Evolutionary conservation across 2,797 vertebrate genomes (phyloP).

Genomic region (Otolemur crassicaudatus): DNA sequence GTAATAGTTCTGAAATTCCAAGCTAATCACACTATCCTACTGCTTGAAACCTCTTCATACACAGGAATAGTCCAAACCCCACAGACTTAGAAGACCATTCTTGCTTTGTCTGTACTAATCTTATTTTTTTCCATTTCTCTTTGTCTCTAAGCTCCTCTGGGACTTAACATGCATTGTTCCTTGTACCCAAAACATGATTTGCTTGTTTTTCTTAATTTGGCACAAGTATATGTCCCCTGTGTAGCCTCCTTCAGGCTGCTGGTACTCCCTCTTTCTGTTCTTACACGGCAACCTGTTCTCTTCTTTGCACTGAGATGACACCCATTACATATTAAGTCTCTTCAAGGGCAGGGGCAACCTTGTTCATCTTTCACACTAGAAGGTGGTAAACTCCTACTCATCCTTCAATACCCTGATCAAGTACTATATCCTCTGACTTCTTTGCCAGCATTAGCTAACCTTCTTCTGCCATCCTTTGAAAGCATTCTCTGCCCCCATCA

Average conservation of each 20-base stretch:
- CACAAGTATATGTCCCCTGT: constrained; percentile 12
- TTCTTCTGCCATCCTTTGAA: not conserved
- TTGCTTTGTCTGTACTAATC: constrained; percentile 22
- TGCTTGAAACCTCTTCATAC: not conserved
- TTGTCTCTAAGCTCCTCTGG: not conserved
- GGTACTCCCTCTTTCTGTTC: not conserved
- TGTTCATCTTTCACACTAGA: not conserved
- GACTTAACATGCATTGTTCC: not conserved
- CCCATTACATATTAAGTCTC: constrained; percentile 1
- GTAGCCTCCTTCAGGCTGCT: not conserved
- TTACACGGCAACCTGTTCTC: not conserved
- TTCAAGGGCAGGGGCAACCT: not conserved
- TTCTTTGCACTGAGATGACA: constrained; percentile 5
- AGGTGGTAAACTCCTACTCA: not conserved
- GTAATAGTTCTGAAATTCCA: constrained; percentile 9
- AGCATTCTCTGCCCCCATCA: not conserved
- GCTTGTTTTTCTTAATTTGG: constrained; percentile 37
- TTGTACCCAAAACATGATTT: constrained; percentile 28
- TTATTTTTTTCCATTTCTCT: not conserved
- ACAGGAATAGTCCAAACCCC: not conserved
- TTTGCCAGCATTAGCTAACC: not conserved
- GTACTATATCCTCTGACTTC: not conserved
- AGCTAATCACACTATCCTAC: not conserved
- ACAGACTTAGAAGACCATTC: not conserved
- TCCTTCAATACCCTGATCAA: not conserved